These are phyloP conservation scores for Hephaestus fuliginosus DNA, from an alignment of 2,797 vertebrate species.

Conservation along the genomic window DNA sequence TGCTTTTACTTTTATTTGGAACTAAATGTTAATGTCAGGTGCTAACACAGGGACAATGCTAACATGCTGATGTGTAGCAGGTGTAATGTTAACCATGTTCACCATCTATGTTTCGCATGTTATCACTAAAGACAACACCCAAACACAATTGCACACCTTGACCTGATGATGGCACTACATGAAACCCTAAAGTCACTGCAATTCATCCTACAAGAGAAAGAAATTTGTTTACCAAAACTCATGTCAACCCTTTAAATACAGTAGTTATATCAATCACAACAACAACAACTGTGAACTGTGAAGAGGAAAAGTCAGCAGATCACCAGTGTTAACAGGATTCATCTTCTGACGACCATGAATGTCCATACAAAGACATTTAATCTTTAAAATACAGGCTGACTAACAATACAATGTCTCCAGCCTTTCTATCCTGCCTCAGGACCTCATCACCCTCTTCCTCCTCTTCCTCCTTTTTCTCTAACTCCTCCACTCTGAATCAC, in stretches of 20 bases:
- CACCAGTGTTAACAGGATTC: background rate
- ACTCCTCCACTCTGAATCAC: slow-evolving; percentile 1
- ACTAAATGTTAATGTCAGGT: background rate
- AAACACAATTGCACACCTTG: background rate
- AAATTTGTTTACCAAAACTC: background rate
- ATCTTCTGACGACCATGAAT: background rate
- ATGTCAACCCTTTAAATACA: background rate
- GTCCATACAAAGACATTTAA: background rate
- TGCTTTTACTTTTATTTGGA: background rate
- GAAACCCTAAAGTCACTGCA: background rate
- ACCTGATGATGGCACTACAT: background rate
- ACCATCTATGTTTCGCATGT: background rate
- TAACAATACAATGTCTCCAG: background rate
- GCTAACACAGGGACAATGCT: background rate
- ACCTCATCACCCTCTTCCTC: slow-evolving; percentile 1
- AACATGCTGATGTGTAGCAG: background rate
- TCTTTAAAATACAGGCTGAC: background rate
- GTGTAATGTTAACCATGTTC: background rate
- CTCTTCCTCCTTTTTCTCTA: background rate
- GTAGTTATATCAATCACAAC: background rate
- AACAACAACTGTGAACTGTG: background rate
- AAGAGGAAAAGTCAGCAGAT: background rate
- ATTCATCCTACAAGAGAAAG: background rate
- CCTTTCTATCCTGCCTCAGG: background rate
- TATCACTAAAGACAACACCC: background rate